phyloP scores from a whole-genome alignment of 1,140 invertebrate species.

The Nephila pilipes region DNA sequence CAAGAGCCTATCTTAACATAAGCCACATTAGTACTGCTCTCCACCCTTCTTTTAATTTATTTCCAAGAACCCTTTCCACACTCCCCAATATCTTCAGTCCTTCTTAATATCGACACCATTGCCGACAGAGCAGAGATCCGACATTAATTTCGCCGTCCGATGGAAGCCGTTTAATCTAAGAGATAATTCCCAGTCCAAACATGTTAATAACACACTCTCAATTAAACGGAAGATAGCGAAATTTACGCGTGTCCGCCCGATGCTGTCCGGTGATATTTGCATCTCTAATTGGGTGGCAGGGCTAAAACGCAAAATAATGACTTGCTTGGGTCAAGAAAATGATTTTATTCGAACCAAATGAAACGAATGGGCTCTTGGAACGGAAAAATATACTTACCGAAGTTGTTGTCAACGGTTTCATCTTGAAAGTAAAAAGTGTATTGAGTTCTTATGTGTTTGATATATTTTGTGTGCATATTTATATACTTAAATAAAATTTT shows the following conservation, averaged over 20 bases:
- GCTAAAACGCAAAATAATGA: conserved; percentile 38
- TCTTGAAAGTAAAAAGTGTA: too few species aligned
- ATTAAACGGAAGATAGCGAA: conserved; percentile 24
- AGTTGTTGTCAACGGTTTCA: too few species aligned
- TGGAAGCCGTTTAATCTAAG: conserved; percentile 26
- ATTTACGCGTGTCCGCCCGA: neutral
- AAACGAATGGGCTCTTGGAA: neutral
- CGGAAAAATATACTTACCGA: too few species aligned
- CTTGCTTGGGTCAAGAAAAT: neutral
- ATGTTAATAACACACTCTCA: conserved; percentile 53
- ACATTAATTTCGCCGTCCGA: neutral
- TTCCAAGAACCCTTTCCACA: neutral
- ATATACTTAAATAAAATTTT: too few species aligned
- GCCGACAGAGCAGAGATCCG: neutral
- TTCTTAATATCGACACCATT: neutral
- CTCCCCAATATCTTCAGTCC: neutral
- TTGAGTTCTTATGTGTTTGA: too few species aligned
- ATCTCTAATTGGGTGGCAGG: neutral
- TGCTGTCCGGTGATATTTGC: neutral
- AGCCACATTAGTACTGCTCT: too few species aligned
- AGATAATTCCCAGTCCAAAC: conserved; percentile 48
- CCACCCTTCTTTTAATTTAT: neutral
- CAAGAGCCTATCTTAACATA: too few species aligned
- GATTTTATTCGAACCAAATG: neutral
- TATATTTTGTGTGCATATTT: too few species aligned